Evolutionary conservation across 2,113 vertebrate genomes (phyloP).

Genomic region (Chloropsis cyanopogon): DNA sequence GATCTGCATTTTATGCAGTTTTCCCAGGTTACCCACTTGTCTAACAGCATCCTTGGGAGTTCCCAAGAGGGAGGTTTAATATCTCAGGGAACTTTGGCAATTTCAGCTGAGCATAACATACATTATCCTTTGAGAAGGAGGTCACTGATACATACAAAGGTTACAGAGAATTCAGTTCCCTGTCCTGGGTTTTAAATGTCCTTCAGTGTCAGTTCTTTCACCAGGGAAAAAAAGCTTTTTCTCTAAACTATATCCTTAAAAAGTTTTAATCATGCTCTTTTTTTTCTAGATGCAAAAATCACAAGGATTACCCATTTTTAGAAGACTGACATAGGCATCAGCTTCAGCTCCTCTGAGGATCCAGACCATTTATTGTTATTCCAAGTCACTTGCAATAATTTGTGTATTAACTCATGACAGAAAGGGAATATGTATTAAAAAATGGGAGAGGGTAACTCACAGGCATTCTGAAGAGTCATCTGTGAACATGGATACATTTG

Average conservation of each 20-base stretch:
- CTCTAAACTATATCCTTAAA: not conserved
- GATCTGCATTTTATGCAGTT: not conserved
- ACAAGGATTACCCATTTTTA: not conserved
- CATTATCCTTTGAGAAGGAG: not conserved
- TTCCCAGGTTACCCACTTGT: not conserved
- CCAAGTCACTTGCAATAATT: not conserved
- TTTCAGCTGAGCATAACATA: not conserved
- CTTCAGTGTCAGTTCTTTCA: not conserved
- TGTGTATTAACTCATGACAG: fast-evolving
- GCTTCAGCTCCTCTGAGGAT: not conserved
- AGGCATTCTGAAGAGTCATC: not conserved
- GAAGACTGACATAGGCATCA: not conserved
- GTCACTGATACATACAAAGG: fast-evolving
- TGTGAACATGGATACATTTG: not conserved
- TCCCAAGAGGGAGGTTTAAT: not conserved
- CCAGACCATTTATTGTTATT: not conserved
- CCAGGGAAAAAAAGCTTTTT: not conserved
- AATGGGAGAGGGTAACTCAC: not conserved
- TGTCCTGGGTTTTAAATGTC: not conserved
- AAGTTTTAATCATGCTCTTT: not conserved
- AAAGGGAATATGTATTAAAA: not conserved
- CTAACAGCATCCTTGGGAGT: not conserved
- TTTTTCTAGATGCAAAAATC: not conserved
- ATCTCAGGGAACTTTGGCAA: not conserved
- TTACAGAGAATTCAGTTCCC: not conserved